Base-by-base conservation (phyloP, 64 coral and sea anemone genomes). In the Platygyra sinensis region DNA sequence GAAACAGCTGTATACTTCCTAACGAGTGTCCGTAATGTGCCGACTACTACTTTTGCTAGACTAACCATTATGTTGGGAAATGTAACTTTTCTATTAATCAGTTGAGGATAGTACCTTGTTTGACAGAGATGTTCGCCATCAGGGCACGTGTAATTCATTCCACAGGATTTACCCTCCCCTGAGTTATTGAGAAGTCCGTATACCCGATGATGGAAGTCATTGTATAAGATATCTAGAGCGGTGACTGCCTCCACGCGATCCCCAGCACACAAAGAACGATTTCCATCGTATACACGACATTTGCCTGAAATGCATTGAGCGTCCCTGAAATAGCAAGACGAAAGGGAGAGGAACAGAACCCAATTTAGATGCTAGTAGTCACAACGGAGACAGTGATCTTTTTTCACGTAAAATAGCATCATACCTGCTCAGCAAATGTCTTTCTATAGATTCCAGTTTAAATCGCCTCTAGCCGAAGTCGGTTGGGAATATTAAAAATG, bases 191-290 rank as follows among this genome's bases (percentile, higher is more conserved):
- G 78, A 30, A 93, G 88, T 18, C 90, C 76, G 67, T 98, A 98
- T 24, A 98, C 93, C 30, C 87, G 94, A 8, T 82, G 80, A 82
- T 98, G 96, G 64, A 98, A 98, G 74, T 98, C 96, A 36, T 82
- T 89, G 82, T 98, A 98, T 32, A 92, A 77, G 50, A 98, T 95
- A 89, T 98, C 96, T 30, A 98, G 91, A 14, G 96, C 96, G 22
- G 93, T 94, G 59, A 98, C 96, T 42, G 96, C 96, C 77, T 98
- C 96, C 6, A 98, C 96, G 15, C 89, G 93, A 83, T 98, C 96
- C 3, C 93, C 96, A 29, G 93, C 93, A 76, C 96, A 98, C 16
- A 92, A 16, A 30, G 75, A 82, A 38, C 77, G 79, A 10, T 93
- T 90, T 0, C 77, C 88, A 0, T 76, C 67, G 73, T 96, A 96